phyloP scores from a whole-genome alignment of 2,888 invertebrate species.

The Rhagophthalmus giganteus region DNA sequence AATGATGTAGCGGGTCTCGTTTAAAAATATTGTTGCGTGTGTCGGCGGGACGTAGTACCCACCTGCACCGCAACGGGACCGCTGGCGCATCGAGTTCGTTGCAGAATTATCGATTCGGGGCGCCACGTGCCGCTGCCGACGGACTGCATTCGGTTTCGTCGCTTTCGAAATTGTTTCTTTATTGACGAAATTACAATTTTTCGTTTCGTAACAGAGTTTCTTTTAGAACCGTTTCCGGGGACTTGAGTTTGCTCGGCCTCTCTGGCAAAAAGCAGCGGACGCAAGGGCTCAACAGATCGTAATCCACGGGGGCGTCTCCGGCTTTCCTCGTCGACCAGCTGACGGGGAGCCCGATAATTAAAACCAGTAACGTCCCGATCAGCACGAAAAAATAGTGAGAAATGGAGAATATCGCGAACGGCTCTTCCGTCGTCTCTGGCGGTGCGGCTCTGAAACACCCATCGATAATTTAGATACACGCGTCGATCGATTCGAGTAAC shows the following conservation, averaged over 20 bases:
- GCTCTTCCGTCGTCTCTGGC: conserved; percentile 5
- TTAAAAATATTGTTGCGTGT: conserved; percentile 15
- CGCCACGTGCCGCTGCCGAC: not conserved
- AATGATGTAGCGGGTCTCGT: conserved; percentile 2
- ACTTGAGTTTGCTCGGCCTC: no score
- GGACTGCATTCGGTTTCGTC: no score
- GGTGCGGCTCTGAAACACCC: conserved; percentile 1
- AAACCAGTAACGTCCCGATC: conserved; percentile 22
- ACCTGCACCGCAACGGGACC: conserved; percentile 5
- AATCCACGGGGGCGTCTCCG: conserved; percentile 18
- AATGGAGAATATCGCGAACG: conserved; percentile 36
- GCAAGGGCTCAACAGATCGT: conserved; percentile 30
- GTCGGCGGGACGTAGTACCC: conserved; percentile 7
- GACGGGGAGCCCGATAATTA: conserved; percentile 27
- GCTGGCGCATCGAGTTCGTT: conserved; percentile 20
- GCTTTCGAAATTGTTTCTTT: no score
- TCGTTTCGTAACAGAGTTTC: no score
- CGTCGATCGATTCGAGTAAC: no score
- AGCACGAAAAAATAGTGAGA: conserved; percentile 41
- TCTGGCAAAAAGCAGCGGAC: conserved; percentile 9
- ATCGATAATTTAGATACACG: no score
- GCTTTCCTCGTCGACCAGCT: conserved; percentile 30
- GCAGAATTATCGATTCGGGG: conserved; percentile 23
- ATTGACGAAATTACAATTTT: no score
- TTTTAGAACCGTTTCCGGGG: no score